Base-by-base conservation (phyloP, 2,888 invertebrate species). In the Scaptomyza parva region DNA sequence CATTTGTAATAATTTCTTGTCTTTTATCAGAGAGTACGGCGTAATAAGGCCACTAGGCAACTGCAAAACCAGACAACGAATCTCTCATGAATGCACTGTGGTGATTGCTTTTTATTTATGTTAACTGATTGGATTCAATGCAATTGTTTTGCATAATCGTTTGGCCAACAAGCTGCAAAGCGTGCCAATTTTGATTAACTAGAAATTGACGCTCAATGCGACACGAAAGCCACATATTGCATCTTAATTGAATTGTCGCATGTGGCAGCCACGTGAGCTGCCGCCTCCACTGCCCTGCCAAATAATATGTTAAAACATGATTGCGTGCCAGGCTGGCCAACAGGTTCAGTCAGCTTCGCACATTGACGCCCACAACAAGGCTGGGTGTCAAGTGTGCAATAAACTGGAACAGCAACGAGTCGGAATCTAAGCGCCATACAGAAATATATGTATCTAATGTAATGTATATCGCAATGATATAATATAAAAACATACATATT, bases 191-290 rank as follows among this genome's bases (percentile, higher is more conserved):
- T 65, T 62, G 59, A 63, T 70, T 52, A 57, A 45, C 63, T 67
- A 62, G 28, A 70, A 78, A 70, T 68, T 35, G 59, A 28, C 40
- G 41, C 8, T 48, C 53, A 63, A 73, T 62, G 45, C 57, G 44
- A 53, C 53, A 45, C 52, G 55, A 55, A 70, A 61, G 63, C 35
- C 47, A 24, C 50, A 47, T 26, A 40, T 22, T 43, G 51, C 45
- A 65, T 67, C 45, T 65, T 73, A 85, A 89, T 82, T 84, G 67
- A 80, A 66, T 24, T 69, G 68, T 71, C 84, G 75, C 78, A 85
- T 84, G 86, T 71, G 60, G 70, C 67, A 67, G 70, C 79, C 88
- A 88, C 88, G 88, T 88, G 89, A 85, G 70, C n/a, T 11, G n/a
- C 26, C 22, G 7, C 5, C 12, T 6, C 12, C 30, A 12, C 12